Percentiles rank a stretch among this genome's conserved stretches.
These are phyloP conservation scores for Danionella dracula DNA, from an alignment of 2,797 vertebrate genomes.

Conservation along the genomic window DNA sequence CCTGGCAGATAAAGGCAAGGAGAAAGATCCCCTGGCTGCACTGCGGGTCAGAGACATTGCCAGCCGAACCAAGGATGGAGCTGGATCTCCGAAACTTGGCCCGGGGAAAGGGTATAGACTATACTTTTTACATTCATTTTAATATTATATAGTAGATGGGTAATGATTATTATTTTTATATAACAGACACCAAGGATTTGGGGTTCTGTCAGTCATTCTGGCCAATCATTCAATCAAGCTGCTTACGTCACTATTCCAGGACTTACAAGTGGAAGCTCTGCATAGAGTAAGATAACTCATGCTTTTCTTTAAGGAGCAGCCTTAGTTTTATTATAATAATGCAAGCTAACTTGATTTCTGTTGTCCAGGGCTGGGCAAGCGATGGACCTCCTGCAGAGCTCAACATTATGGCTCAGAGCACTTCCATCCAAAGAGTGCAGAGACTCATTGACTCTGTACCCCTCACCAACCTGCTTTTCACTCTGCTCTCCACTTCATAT, in stretches of 20 bases:
- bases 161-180: background rate
- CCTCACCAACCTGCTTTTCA: conserved; percentile 91
- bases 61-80: conserved; percentile 89
- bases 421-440: conserved; percentile 95
- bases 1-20: conserved; percentile 96
- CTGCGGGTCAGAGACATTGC: conserved; percentile 92
- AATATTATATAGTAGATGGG: no score
- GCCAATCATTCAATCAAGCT: conserved; percentile 95
- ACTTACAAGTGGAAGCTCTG: conserved; percentile 92
- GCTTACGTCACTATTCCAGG: conserved; percentile 92
- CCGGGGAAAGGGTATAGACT: conserved; percentile 88
- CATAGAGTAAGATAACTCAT: conserved; percentile 74
- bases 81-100: conserved; percentile 95
- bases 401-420: conserved; percentile 95
- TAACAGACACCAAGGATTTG: conserved; percentile 91
- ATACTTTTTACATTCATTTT: no score
- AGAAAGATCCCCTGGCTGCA: conserved; percentile 95
- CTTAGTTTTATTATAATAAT: no score
- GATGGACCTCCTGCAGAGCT: conserved; percentile 92
- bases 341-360: background rate
- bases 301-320: background rate
- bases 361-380: conserved; percentile 80
- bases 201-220: conserved; percentile 90
- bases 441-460: conserved; percentile 94
- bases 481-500: conserved; percentile 91